Base-by-base conservation (phyloP, 1,140 invertebrate genomes). In the Drosophila teissieri region DNA sequence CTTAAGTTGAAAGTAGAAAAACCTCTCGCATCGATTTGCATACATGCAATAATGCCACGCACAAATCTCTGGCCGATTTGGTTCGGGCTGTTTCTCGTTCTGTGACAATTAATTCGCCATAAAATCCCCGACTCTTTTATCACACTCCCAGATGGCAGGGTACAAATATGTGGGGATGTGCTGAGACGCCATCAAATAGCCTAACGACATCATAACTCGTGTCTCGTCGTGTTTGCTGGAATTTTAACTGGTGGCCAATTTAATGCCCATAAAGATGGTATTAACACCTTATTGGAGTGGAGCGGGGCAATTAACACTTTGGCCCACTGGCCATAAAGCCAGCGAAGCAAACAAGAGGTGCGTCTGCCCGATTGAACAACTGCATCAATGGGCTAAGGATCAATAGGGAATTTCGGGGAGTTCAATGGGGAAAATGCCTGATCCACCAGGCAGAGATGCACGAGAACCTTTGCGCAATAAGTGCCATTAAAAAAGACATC, bases 251-350 rank as follows among this genome's bases (percentile, higher is more conserved):
- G 67, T 89, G 84, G 67, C 79, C 80, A 80, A 84, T 88, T 89
- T 80, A 89, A 89, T 89, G 84, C 63, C 77, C 84, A 90, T 88
- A 84, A 88, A 88, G 39, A 48, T 83, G 76, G 63, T 76, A 89
- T 88, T 88, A 88, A 83, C 83, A 88, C 80, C 84, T 88, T 88
- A 81, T 88, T 83, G 31, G 34, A 36, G 44, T 22, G 17, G 44
- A 17, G 56, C 72, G 52, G 79, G 52, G 83, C 79, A 88, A 84
- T 88, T 90, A 84, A 89, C 84, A 88, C 84, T 53, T 78, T 89
- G 63, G 65, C 57, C 70, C 83, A 78, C 45, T 83, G 83, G 72
- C 40, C 80, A 73, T 83, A 83, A 88, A 86, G 45, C 42, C 65
- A 4, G 37, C 11, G 4, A 63, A 52, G 3, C 51, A 78, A 76